Percentiles rank a stretch among this genome's conserved stretches.
These are phyloP conservation scores for Phalacrocorax pelagicus DNA, from an alignment of 2,113 vertebrate species.

Conservation along the genomic window DNA sequence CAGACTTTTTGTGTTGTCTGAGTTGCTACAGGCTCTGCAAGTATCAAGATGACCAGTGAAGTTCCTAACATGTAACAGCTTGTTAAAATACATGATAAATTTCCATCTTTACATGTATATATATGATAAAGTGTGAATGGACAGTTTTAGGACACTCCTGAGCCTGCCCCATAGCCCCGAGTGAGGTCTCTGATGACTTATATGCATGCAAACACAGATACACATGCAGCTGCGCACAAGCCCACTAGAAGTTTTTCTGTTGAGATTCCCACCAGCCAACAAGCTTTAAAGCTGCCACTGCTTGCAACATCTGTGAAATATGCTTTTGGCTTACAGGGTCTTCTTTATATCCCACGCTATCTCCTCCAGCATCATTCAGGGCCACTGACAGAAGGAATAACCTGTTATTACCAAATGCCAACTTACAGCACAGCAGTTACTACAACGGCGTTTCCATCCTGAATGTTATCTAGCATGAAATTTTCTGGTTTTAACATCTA, in stretches of 20 bases:
- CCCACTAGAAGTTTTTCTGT: neutral
- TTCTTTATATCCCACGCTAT: neutral
- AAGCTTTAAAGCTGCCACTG: neutral
- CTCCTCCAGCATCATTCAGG: neutral
- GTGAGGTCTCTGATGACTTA: neutral
- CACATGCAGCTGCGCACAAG: neutral
- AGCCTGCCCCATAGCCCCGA: neutral
- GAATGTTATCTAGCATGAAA: neutral
- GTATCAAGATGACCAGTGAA: neutral
- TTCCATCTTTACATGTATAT: neutral
- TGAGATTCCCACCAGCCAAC: neutral
- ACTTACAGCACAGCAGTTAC: neutral
- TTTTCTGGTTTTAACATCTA: neutral
- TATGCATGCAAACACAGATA: neutral
- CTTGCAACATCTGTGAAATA: neutral
- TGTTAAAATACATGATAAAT: neutral
- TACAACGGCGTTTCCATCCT: neutral
- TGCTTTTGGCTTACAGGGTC: neutral
- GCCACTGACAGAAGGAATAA: neutral
- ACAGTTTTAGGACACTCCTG: neutral
- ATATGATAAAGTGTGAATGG: neutral
- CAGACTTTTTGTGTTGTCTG: neutral
- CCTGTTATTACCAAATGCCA: neutral
- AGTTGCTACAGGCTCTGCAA: neutral
- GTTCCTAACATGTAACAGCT: neutral